A percentile compares a stretch with the other conserved stretches of the same genome.
Conservation (phyloP, 2,888 invertebrate species). For the Drosophila kokeensis region DNA sequence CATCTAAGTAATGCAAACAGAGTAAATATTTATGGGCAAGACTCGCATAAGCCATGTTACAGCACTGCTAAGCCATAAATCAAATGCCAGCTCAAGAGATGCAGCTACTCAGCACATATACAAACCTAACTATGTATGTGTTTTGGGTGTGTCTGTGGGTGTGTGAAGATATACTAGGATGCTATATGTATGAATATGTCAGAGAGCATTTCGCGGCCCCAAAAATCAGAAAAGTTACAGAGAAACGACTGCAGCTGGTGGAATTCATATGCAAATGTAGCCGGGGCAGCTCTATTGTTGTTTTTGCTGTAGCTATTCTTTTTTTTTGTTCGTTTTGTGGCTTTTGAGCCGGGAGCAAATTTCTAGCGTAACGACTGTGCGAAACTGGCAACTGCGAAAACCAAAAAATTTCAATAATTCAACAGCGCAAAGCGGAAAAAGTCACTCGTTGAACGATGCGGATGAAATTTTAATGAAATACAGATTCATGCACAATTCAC, state of each 20-base stretch:
- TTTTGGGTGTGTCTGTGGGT: background rate
- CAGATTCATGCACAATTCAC: constrained; percentile 68
- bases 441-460: constrained; percentile 80
- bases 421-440: constrained; percentile 80
- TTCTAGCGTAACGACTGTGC: constrained; percentile 32
- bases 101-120: constrained; percentile 33
- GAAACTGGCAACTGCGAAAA: constrained; percentile 67
- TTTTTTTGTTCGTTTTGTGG: constrained; percentile 13
- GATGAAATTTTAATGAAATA: constrained; percentile 82
- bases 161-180: constrained; percentile 1
- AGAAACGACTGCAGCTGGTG: constrained; percentile 56
- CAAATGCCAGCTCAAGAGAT: constrained; percentile 58
- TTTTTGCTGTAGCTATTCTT: background rate
- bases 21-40: constrained; percentile 71
- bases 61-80: constrained; percentile 76
- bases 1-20: constrained; percentile 73
- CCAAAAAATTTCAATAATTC: constrained; percentile 79
- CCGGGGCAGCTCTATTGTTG: constrained; percentile 26
- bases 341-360: constrained; percentile 36
- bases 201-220: constrained; percentile 48
- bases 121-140: constrained; percentile 7
- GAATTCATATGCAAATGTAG: constrained; percentile 70
- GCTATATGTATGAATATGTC: constrained; percentile 34
- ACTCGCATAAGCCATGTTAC: constrained; percentile 67
- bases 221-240: constrained; percentile 50